Evolutionary conservation across 92 coral and sea anemone genomes (phyloP), one percentile per base, ranked within the genome.

Genomic region (Heteractis magnifica): DNA sequence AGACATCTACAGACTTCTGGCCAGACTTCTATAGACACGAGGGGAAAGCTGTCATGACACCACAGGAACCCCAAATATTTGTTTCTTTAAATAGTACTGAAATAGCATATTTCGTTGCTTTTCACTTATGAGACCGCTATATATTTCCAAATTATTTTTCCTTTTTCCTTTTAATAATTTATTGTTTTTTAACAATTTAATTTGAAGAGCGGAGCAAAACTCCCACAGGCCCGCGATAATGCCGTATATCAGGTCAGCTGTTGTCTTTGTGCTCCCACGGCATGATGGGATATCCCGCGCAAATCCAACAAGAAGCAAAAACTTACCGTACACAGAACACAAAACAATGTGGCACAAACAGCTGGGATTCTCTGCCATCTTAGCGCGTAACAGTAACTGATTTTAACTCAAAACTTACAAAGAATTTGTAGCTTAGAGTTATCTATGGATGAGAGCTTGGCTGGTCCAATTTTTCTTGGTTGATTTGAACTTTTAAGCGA

Each of bases 261-360:
- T 82, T 51, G 16, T 12, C 20, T 12, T 48, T 4, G 4, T 51
- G 78, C 71, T 59, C 90, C 84, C 76, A 82, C 65, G 80, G 94
- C 60, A 84, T 81, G 88, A 56, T 83, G 98, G 98, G 98, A 95
- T 94, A 84, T 94, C 99, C 99, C 99, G 99, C 99, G 98, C 92
- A 90, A 88, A 92, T 85, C 83, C 48, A 81, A 81, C 84, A 52
- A 81, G 84, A 81, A 74, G 77, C 84, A 52, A 68, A 71, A 68
- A 8, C 51, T 81, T 71, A 34, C 44, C 44, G 44, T 68, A 5
- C 10, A 4, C n/a, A 9, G 23, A 62, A n/a, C 70, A 18, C 26
- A 58, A 10, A 81, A 70, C 77, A 70, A 81, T 81, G 84, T 81
- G 84, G 6, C 72, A 20, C 60, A 49, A 77, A 75, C 87, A 84